phyloP scores from a whole-genome alignment of 2,113 vertebrate genomes.

The Emydocephalus ijimae region DNA sequence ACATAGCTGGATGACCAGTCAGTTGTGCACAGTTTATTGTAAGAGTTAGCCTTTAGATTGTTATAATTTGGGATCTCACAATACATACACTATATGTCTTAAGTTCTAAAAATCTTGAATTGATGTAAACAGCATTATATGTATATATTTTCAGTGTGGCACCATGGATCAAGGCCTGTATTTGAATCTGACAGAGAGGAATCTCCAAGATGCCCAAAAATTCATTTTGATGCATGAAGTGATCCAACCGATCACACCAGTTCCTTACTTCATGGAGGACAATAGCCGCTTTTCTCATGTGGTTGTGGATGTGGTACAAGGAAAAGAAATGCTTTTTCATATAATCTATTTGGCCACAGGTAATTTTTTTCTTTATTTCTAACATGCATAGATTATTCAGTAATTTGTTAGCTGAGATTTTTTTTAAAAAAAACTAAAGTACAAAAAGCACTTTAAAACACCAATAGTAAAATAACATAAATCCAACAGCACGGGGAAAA shows the following conservation, averaged over 20 bases:
- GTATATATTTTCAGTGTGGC: slow-evolving; percentile 80
- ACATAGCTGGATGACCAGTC: background rate
- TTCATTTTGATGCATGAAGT: slow-evolving; percentile 97
- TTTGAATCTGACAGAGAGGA: slow-evolving; percentile 90
- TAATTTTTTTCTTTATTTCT: slow-evolving; percentile 51
- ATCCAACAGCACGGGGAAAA: background rate
- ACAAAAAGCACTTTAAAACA: background rate
- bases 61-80: background rate
- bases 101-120: background rate
- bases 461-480: background rate
- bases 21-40: background rate
- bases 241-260: slow-evolving; percentile 82
- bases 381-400: background rate
- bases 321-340: slow-evolving; percentile 85
- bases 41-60: background rate
- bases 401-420: background rate
- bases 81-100: background rate
- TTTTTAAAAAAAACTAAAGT: background rate
- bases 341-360: slow-evolving; percentile 95
- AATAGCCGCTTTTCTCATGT: slow-evolving; percentile 92
- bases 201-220: slow-evolving; percentile 94
- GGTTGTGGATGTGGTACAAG: slow-evolving; percentile 93
- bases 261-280: slow-evolving; percentile 95
- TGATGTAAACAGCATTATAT: background rate
- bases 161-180: slow-evolving; percentile 91